A percentile compares a stretch with the other conserved stretches of the same genome.
These are phyloP conservation scores for Bradypodion ventrale DNA, from an alignment of 2,797 vertebrate species.

Conservation along the genomic window DNA sequence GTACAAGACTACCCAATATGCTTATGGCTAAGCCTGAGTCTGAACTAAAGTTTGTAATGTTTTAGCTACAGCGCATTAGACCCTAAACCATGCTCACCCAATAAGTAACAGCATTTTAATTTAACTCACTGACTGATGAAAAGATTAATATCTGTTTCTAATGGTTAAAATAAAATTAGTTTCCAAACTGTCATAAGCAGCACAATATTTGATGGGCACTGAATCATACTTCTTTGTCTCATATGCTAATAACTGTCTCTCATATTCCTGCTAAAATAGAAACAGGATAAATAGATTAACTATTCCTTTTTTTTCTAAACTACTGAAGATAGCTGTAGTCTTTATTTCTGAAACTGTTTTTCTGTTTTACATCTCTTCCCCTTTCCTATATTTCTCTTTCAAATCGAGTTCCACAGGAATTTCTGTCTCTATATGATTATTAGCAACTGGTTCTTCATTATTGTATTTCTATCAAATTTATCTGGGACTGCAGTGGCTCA, in stretches of 20 bases:
- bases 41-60: not conserved
- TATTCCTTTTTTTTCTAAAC: not conserved
- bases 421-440: no score
- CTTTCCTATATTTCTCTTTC: no score
- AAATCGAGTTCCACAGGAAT: no score
- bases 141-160: not conserved
- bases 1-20: not conserved
- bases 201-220: not conserved
- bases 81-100: not conserved
- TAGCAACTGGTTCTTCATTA: no score
- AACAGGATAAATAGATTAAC: not conserved
- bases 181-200: slow-evolving; percentile 13
- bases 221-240: not conserved
- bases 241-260: not conserved
- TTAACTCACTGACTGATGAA: not conserved
- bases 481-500: no score
- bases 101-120: not conserved
- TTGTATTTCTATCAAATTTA: no score
- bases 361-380: no score
- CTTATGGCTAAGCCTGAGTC: not conserved
- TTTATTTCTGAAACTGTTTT: not conserved
- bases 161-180: slow-evolving; percentile 18
- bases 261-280: not conserved
- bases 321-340: not conserved
- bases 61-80: not conserved